Evolutionary conservation across 2,797 vertebrate genomes (phyloP).

Genomic region (Calcarius lapponicus): DNA sequence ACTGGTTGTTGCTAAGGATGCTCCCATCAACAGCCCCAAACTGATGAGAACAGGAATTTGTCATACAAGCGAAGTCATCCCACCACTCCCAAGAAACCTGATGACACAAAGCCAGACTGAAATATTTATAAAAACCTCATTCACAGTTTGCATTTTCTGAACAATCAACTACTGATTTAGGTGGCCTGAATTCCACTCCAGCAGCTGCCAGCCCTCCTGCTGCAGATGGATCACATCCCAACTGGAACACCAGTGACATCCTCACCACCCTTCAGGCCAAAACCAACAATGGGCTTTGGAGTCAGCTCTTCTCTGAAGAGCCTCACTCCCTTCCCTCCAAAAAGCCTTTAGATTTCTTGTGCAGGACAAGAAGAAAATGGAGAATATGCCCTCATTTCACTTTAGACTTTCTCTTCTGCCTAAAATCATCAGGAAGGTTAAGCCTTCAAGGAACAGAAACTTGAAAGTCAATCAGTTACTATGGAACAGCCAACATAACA

Average conservation of each 20-base stretch:
- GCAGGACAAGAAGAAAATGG: neutral
- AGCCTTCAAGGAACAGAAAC: neutral
- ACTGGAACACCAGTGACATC: neutral
- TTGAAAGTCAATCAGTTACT: neutral
- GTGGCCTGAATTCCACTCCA: neutral
- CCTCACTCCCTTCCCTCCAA: neutral
- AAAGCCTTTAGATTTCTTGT: neutral
- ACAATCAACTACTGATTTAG: neutral
- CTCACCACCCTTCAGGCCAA: fast-evolving
- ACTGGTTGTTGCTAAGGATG: neutral
- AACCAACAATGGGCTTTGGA: neutral
- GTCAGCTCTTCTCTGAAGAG: neutral
- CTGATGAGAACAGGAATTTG: neutral
- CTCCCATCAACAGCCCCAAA: neutral
- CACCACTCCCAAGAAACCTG: neutral
- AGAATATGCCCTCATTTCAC: neutral
- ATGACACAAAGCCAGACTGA: neutral
- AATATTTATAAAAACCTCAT: neutral
- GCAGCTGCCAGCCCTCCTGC: neutral
- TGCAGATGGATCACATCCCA: neutral
- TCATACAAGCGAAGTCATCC: neutral
- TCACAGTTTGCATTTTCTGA: neutral
- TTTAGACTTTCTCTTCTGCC: neutral
- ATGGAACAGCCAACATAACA: neutral
- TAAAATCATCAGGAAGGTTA: neutral